Evolutionary conservation across 2,113 vertebrate species (phyloP).

Genomic region (Varanus salvator): DNA sequence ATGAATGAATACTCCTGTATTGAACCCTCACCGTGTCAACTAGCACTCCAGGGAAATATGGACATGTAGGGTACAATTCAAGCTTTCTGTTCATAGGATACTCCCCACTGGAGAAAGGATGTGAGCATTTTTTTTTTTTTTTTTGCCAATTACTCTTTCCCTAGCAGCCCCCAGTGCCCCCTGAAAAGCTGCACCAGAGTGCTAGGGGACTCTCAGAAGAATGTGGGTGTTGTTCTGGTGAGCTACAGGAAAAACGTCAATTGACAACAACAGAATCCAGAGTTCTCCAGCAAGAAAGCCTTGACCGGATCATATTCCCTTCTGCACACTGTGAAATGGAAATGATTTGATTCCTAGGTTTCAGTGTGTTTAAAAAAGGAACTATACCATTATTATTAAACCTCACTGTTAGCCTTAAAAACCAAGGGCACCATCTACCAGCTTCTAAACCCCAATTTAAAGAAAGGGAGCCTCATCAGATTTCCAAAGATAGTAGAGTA

Average conservation of each 20-base stretch:
- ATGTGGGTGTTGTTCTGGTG: too few species aligned
- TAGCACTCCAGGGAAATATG: neutral
- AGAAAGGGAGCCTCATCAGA: neutral
- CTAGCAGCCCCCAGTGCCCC: neutral
- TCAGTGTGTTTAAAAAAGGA: neutral
- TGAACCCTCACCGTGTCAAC: neutral
- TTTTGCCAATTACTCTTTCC: neutral
- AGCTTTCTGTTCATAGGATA: neutral
- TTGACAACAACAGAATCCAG: too few species aligned
- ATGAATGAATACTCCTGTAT: neutral
- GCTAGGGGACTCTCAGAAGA: neutral
- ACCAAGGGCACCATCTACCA: neutral
- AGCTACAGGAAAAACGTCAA: too few species aligned
- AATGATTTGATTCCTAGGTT: neutral
- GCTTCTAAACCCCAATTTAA: neutral
- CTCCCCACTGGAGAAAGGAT: neutral
- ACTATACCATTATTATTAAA: neutral
- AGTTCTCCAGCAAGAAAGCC: neutral
- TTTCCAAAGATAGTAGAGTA: neutral
- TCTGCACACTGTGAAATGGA: too few species aligned
- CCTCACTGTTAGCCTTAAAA: neutral
- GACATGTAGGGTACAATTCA: neutral
- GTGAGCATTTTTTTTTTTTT: neutral
- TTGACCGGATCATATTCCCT: neutral
- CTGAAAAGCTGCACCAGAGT: neutral